Percentiles rank a stretch among this genome's conserved stretches.
Conservation (phyloP, 2,113 vertebrate genomes). For the Nibea albiflora region DNA sequence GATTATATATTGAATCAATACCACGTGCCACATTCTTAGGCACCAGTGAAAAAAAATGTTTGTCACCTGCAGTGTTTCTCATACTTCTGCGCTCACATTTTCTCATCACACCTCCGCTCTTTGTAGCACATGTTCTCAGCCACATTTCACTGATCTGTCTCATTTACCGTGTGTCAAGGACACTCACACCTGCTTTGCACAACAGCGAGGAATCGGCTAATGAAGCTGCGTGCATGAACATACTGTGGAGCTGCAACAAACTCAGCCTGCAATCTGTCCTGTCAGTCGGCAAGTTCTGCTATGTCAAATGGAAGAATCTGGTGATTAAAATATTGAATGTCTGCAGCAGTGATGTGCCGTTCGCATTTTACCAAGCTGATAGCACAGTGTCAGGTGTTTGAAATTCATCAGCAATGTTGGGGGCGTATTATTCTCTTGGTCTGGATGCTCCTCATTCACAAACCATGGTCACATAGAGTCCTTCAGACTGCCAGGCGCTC, state of each 20-base stretch:
- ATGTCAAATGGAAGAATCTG: conserved; percentile 59
- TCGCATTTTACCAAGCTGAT: conserved; percentile 12
- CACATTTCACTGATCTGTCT: conserved; percentile 22
- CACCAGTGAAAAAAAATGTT: neutral
- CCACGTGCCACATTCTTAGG: neutral
- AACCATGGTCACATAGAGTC: neutral
- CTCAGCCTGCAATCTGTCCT: conserved; percentile 70
- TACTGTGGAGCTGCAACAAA: conserved; percentile 39
- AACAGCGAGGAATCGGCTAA: conserved; percentile 46
- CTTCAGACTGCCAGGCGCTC: neutral
- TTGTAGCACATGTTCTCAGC: conserved; percentile 20
- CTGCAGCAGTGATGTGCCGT: conserved; percentile 13
- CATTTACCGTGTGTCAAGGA: conserved; percentile 45
- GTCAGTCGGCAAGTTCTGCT: conserved; percentile 56
- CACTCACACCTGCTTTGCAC: conserved; percentile 53
- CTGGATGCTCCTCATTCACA: neutral
- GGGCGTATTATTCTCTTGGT: neutral
- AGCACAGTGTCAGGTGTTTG: conserved; percentile 17
- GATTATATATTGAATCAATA: neutral
- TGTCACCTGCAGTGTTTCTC: neutral
- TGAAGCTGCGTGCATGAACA: conserved; percentile 47
- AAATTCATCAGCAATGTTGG: conserved; percentile 2
- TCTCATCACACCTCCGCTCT: conserved; percentile 8
- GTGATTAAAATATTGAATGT: conserved; percentile 54
- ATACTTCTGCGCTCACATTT: conserved; percentile 13